Evolutionary conservation across 2,888 invertebrate genomes (phyloP).

Genomic region (Thumatha senex): DNA sequence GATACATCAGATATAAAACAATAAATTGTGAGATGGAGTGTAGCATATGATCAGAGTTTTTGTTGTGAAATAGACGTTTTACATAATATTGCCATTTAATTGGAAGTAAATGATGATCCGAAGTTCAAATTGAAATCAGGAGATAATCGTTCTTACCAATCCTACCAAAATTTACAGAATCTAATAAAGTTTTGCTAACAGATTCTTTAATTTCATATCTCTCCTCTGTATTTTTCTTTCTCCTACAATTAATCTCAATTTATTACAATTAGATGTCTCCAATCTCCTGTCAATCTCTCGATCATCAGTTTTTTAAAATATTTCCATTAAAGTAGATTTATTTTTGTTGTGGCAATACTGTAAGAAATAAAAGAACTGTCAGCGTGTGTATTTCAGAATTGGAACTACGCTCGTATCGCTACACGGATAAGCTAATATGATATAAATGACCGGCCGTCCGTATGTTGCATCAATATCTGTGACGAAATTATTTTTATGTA

Average conservation of each 20-base stretch:
- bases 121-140: too few relatives aligned
- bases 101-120: too few relatives aligned
- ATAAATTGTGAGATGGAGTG: neutral
- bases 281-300: too few relatives aligned
- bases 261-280: too few relatives aligned
- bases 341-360: neutral
- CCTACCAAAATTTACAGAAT: too few relatives aligned
- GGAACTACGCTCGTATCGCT: conserved; percentile 2
- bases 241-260: too few relatives aligned
- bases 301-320: too few relatives aligned
- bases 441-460: conserved; percentile 14
- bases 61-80: neutral
- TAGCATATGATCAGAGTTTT: neutral
- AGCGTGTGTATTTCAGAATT: conserved; percentile 3
- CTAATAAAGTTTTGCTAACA: neutral
- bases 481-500: conserved; percentile 18
- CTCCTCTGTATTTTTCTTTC: too few relatives aligned
- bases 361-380: neutral
- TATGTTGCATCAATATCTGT: conserved; percentile 14
- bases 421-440: conserved; percentile 9
- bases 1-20: conserved; percentile 11
- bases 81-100: neutral
- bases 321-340: too few relatives aligned
- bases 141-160: too few relatives aligned
- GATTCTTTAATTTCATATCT: too few relatives aligned